Conservation (phyloP, 2,113 vertebrate genomes). For the Oncorhynchus mykiss region DNA sequence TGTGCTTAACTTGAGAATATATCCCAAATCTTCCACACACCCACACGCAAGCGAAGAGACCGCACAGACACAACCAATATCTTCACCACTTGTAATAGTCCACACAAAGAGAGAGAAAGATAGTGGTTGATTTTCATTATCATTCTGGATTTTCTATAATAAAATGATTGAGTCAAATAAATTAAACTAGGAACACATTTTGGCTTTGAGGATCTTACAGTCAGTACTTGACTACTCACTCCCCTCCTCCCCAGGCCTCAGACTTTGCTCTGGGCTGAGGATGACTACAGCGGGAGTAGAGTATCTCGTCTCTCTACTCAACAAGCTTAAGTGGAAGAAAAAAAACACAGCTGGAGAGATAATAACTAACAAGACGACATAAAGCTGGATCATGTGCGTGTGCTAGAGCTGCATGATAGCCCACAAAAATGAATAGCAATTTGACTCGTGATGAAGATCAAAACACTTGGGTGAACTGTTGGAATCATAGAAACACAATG, state of each 20-base stretch:
- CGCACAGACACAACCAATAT: constrained; percentile 1
- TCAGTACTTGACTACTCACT: no score
- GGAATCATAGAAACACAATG: no score
- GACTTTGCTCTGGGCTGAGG: constrained; percentile 1
- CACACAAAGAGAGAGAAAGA: background rate
- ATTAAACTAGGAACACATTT: background rate
- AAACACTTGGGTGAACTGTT: no score
- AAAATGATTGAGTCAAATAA: no score
- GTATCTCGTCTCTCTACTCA: background rate
- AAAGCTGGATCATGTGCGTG: background rate
- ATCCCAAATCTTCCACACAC: constrained; percentile 20
- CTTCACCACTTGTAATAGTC: background rate
- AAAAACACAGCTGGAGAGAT: background rate
- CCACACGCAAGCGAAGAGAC: background rate
- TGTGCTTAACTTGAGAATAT: constrained; percentile 67
- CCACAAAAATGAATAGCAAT: no score
- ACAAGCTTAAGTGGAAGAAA: constrained; percentile 28
- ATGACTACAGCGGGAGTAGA: background rate
- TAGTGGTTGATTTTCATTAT: background rate
- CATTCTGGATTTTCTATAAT: no score
- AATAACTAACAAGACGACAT: background rate
- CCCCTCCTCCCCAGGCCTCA: background rate
- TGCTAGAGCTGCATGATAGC: no score
- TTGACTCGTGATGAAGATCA: no score
- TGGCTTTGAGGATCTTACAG: background rate